A percentile compares a stretch with the other conserved stretches of the same genome.
Evolutionary conservation across 2,113 vertebrate genomes (phyloP).

Genomic region (Sebastes fasciatus): DNA sequence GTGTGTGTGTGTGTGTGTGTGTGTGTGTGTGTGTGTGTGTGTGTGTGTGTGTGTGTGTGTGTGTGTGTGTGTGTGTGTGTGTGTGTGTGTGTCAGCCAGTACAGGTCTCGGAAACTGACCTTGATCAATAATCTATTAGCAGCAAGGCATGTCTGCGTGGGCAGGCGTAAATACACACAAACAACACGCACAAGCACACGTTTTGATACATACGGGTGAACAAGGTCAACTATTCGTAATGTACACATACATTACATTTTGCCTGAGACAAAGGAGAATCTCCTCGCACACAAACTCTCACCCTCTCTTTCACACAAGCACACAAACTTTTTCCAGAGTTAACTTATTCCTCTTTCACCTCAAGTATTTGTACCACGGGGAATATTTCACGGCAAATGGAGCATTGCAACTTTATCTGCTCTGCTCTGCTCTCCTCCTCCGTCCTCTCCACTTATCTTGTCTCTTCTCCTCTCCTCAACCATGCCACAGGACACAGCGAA

Average conservation of each 20-base stretch:
- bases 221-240: slow-evolving; percentile 14
- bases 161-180: slow-evolving; percentile 9
- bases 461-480: slow-evolving; percentile 46
- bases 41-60: not conserved
- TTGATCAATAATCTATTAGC: slow-evolving; percentile 66
- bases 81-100: not conserved
- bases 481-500: slow-evolving; percentile 36
- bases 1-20: not conserved
- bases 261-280: not conserved
- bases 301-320: not conserved
- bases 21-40: not conserved
- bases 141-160: slow-evolving; percentile 32
- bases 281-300: not conserved
- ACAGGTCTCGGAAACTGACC: slow-evolving; percentile 17
- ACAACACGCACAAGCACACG: not conserved
- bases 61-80: slow-evolving; percentile 6
- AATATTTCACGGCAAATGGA: slow-evolving; percentile 70
- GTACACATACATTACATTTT: not conserved
- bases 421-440: slow-evolving; percentile 41
- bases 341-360: slow-evolving; percentile 55
- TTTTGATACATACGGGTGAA: not conserved
- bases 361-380: slow-evolving; percentile 55
- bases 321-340: slow-evolving; percentile 51
- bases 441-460: slow-evolving; percentile 61
- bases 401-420: slow-evolving; percentile 66